A percentile compares a stretch with the other conserved stretches of the same genome.
These are phyloP conservation scores for Coelinius sp. DNA, from an alignment of 2,888 invertebrate species.

Conservation along the genomic window DNA sequence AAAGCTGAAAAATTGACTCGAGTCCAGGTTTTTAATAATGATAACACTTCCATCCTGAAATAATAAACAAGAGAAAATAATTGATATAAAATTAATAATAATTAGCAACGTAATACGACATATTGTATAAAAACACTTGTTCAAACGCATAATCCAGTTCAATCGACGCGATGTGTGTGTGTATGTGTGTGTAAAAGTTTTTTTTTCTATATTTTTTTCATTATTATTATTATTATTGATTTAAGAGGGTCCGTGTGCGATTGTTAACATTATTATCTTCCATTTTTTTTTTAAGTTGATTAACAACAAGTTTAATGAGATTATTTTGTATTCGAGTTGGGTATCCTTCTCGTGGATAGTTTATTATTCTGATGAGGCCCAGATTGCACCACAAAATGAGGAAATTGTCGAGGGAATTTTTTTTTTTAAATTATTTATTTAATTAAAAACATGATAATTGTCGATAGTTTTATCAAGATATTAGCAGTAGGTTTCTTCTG, in stretches of 20 bases:
- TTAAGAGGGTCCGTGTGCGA: conserved; percentile 25
- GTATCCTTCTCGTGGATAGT: no score
- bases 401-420: background rate
- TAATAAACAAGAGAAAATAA: conserved; percentile 21
- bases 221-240: conserved; percentile 7
- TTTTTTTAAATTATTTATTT: no score
- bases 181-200: conserved; percentile 15
- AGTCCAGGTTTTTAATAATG: conserved; percentile 31
- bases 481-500: no score
- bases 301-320: background rate
- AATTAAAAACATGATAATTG: no score
- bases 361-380: background rate
- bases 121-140: conserved; percentile 31
- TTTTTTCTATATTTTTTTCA: conserved; percentile 10
- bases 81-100: conserved; percentile 19
- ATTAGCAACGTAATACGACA: conserved; percentile 27
- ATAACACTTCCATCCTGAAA: conserved; percentile 45
- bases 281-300: conserved; percentile 7
- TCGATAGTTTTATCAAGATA: no score
- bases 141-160: conserved; percentile 29
- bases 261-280: conserved; percentile 6
- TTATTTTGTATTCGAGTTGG: conserved; percentile 13
- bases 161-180: conserved; percentile 6
- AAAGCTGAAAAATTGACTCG: conserved; percentile 4
- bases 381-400: background rate